Evolutionary conservation across 1,140 invertebrate species (phyloP).

Genomic region (Venustaconcha ellipsiformis): DNA sequence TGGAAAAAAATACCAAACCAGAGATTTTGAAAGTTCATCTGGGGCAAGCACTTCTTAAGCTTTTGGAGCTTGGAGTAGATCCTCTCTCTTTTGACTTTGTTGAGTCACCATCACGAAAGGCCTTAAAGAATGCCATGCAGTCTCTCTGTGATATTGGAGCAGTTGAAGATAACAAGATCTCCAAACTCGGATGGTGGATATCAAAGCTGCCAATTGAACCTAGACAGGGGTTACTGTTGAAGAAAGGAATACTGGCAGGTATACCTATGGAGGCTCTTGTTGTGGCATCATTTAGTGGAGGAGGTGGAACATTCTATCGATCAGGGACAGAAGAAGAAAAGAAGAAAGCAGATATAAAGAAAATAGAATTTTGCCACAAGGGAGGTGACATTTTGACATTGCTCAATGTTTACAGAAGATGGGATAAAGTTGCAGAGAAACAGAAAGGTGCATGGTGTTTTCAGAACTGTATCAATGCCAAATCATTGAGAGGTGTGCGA

Average conservation of each 20-base stretch:
- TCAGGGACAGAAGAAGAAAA: constrained; percentile 73
- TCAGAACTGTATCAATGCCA: constrained; percentile 55
- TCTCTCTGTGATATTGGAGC: constrained; percentile 52
- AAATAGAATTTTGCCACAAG: constrained; percentile 79
- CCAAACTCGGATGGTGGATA: constrained; percentile 58
- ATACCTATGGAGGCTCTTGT: constrained; percentile 75
- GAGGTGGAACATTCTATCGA: constrained; percentile 49
- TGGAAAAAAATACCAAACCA: constrained; percentile 45
- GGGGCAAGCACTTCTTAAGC: constrained; percentile 55
- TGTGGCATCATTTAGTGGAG: constrained; percentile 43
- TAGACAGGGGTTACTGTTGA: constrained; percentile 43
- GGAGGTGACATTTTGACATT: constrained; percentile 94
- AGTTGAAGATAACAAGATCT: constrained; percentile 49
- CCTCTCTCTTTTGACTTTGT: constrained; percentile 60
- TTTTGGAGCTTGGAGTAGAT: constrained; percentile 52
- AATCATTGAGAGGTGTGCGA: constrained; percentile 44
- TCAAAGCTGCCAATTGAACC: constrained; percentile 59
- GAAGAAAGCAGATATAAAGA: constrained; percentile 74
- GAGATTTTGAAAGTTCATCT: constrained; percentile 60
- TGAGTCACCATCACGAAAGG: constrained; percentile 42
- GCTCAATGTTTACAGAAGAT: constrained; percentile 85
- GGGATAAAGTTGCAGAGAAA: constrained; percentile 43
- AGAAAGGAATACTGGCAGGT: constrained; percentile 39
- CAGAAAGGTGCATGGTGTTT: constrained; percentile 54
- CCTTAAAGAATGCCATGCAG: constrained; percentile 45